Percentiles rank a stretch among this genome's conserved stretches.
Conservation (phyloP, 2,888 invertebrate genomes). For the Leucophenga maculata region DNA sequence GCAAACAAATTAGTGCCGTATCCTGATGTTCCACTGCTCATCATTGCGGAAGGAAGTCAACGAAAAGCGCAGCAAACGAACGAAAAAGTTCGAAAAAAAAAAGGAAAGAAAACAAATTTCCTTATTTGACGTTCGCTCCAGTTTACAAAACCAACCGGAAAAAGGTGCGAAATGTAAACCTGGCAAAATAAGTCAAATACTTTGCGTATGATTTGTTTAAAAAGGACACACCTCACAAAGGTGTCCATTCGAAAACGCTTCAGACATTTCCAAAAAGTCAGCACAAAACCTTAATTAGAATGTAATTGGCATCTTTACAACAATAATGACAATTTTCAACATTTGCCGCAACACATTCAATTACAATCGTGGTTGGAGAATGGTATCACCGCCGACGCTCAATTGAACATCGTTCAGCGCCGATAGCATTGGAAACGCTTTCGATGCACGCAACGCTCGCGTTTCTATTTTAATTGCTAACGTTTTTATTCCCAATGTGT, state of each 20-base stretch:
- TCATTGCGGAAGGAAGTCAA: conserved; percentile 26
- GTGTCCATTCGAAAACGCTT: no score
- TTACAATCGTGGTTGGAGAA: background rate
- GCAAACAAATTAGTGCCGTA: conserved; percentile 44
- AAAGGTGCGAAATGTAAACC: conserved; percentile 58
- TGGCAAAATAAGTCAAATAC: conserved; percentile 22
- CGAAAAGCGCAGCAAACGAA: conserved; percentile 25
- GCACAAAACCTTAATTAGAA: no score
- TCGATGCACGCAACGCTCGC: conserved; percentile 4
- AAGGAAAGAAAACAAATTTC: conserved; percentile 42
- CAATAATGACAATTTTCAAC: no score
- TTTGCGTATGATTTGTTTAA: conserved; percentile 34
- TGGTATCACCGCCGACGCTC: background rate
- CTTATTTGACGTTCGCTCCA: conserved; percentile 37
- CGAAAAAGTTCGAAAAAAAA: background rate
- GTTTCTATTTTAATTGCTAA: background rate
- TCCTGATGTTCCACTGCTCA: conserved; percentile 12
- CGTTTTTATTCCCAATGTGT: background rate
- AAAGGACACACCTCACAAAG: conserved; percentile 47
- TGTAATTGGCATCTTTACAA: no score
- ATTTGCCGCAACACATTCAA: no score
- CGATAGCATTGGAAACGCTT: background rate
- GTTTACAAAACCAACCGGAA: conserved; percentile 51
- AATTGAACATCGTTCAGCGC: background rate
- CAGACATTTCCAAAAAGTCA: no score